Percentiles rank a stretch among this genome's conserved stretches.
Evolutionary conservation across 2,797 vertebrate species (phyloP).

Genomic region (Megalops cyprinoides): DNA sequence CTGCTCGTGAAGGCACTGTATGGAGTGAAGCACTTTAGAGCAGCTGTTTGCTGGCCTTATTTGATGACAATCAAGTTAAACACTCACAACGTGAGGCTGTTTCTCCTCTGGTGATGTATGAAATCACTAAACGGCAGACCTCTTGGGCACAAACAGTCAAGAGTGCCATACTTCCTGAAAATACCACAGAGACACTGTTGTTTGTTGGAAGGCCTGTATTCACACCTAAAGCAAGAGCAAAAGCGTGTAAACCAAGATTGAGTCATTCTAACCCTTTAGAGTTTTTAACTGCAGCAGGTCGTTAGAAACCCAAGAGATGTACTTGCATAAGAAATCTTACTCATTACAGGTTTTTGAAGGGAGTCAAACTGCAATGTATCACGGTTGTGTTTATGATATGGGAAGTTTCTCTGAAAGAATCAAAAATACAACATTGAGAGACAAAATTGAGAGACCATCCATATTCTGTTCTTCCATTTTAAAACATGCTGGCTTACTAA

Average conservation of each 20-base stretch:
- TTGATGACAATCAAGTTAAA: constrained; percentile 2
- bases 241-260: not conserved
- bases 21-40: not conserved
- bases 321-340: not conserved
- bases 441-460: too few relatives aligned
- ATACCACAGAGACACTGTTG: not conserved
- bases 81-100: not conserved
- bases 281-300: not conserved
- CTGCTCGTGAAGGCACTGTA: not conserved
- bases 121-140: not conserved
- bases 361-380: not conserved
- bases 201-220: not conserved
- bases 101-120: not conserved
- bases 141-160: not conserved
- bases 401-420: not conserved
- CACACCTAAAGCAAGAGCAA: not conserved
- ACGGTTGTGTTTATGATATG: not conserved
- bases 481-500: too few relatives aligned
- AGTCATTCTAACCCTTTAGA: not conserved
- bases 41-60: not conserved
- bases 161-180: not conserved
- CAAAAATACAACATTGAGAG: not conserved
- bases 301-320: not conserved
- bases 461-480: not conserved
- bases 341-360: not conserved